phyloP scores from a whole-genome alignment of 2,888 invertebrate genomes.

The Lasioglossum morio region DNA sequence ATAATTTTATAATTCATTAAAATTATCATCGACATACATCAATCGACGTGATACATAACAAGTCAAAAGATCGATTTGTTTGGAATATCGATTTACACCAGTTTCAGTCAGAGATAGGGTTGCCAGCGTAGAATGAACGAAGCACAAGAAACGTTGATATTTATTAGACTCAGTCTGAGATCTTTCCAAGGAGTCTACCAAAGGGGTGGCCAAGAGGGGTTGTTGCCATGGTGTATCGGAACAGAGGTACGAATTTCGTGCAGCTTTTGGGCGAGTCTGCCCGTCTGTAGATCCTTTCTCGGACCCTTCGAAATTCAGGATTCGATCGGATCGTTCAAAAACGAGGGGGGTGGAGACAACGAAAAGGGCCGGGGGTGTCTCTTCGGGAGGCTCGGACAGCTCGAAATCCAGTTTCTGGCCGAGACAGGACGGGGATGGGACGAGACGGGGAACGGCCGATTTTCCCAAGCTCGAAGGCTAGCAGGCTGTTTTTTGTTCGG shows the following conservation, averaged over 20 bases:
- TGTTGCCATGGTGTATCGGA: neutral
- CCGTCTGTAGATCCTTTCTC: neutral
- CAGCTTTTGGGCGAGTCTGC: neutral
- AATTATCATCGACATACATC: too few relatives aligned
- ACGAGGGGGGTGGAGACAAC: neutral
- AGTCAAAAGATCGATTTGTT: too few relatives aligned
- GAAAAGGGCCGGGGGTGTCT: slow-evolving; percentile 11
- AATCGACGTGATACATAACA: too few relatives aligned
- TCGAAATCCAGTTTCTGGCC: slow-evolving; percentile 47
- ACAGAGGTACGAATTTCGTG: neutral
- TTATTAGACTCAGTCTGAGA: neutral
- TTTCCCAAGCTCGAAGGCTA: slow-evolving; percentile 41
- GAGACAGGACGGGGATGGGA: neutral
- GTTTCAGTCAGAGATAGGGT: too few relatives aligned
- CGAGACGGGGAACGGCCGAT: slow-evolving; percentile 29
- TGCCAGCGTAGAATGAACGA: too few relatives aligned
- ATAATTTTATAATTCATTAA: too few relatives aligned
- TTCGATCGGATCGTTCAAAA: neutral
- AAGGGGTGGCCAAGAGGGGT: neutral
- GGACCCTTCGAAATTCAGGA: neutral
- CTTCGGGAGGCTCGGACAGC: neutral
- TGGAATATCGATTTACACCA: too few relatives aligned
- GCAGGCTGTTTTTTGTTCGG: slow-evolving; percentile 25
- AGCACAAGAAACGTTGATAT: too few relatives aligned
- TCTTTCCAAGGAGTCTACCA: neutral